Percentiles rank a stretch among this genome's conserved stretches.
These are phyloP conservation scores for Emys orbicularis DNA, from an alignment of 2,797 vertebrate species.

Conservation along the genomic window DNA sequence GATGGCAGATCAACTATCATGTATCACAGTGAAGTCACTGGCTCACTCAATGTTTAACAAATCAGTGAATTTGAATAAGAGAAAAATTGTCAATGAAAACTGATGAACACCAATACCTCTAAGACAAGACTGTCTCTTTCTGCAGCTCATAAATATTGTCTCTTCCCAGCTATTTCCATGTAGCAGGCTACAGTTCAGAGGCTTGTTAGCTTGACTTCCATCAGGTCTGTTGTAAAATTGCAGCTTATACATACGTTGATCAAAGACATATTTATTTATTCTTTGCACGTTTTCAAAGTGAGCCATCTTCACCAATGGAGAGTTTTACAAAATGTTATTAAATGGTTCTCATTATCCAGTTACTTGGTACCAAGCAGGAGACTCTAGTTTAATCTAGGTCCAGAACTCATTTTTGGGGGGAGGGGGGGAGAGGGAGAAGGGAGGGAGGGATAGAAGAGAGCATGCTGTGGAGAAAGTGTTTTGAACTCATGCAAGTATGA, in stretches of 20 bases:
- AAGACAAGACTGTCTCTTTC: neutral
- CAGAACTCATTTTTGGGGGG: neutral
- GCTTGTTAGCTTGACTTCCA: neutral
- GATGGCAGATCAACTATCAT: neutral
- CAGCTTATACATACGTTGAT: neutral
- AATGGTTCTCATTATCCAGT: neutral
- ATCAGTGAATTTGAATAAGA: neutral
- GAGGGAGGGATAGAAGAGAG: neutral
- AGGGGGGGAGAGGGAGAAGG: neutral
- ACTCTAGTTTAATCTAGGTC: neutral
- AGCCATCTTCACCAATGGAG: neutral
- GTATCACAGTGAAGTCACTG: neutral
- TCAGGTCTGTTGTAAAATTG: neutral
- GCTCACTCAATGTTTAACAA: neutral
- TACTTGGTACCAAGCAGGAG: neutral
- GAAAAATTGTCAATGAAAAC: fast-evolving
- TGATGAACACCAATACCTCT: neutral
- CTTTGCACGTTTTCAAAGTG: neutral
- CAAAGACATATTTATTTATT: neutral
- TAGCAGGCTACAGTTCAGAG: neutral
- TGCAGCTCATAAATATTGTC: neutral
- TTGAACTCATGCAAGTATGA: neutral
- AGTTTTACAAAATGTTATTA: neutral
- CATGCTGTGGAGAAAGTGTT: neutral
- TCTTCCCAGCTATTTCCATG: neutral